Conservation (phyloP, 2,113 vertebrate genomes). For the Oryzias woworae region DNA sequence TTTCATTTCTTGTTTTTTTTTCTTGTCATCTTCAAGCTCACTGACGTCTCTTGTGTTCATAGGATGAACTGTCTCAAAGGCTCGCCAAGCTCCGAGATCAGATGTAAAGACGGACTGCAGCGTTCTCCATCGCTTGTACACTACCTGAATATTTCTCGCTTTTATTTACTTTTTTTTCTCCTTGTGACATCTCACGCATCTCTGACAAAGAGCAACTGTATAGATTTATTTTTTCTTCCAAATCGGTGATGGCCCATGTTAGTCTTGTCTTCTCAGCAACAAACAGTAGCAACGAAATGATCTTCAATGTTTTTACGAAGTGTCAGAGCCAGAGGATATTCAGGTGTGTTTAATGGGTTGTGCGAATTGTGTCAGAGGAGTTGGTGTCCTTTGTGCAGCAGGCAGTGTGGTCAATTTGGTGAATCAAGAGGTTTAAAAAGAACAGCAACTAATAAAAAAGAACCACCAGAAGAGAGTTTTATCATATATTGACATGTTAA, state of each 20-base stretch:
- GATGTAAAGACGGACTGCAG: slow-evolving; percentile 69
- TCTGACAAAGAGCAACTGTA: slow-evolving; percentile 14
- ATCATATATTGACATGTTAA: no score
- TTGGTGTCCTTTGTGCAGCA: no score
- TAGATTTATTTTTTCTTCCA: neutral
- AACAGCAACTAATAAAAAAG: slow-evolving; percentile 1
- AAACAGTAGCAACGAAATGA: neutral
- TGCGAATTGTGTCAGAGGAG: no score
- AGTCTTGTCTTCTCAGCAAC: slow-evolving; percentile 23
- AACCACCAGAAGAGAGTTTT: no score
- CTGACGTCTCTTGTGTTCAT: slow-evolving; percentile 13
- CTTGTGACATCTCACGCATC: slow-evolving; percentile 20
- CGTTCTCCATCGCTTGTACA: slow-evolving; percentile 11
- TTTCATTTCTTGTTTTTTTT: neutral
- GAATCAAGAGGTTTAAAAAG: slow-evolving; percentile 18
- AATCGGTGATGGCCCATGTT: neutral
- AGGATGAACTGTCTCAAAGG: slow-evolving; percentile 94
- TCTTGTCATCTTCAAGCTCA: slow-evolving; percentile 4
- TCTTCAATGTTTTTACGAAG: slow-evolving; percentile 21
- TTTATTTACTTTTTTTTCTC: slow-evolving; percentile 22
- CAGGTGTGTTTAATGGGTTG: no score
- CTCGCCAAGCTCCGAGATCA: slow-evolving; percentile 93
- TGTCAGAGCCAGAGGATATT: neutral
- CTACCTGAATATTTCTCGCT: slow-evolving; percentile 49
- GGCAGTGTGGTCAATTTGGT: no score